Base-by-base conservation (phyloP, 2,888 invertebrate species). In the Drosophila colorata region DNA sequence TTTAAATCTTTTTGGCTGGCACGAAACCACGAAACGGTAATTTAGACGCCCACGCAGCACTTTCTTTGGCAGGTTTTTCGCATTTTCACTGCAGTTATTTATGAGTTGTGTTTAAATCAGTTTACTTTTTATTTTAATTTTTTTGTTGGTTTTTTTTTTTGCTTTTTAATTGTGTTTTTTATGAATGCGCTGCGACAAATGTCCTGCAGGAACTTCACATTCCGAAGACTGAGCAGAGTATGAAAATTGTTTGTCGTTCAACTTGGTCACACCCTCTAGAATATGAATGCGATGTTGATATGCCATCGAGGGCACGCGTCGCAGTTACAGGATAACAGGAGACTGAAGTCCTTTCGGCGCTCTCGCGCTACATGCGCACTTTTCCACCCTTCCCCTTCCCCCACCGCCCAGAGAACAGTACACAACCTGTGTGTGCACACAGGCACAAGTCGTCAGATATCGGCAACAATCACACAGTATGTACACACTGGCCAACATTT, bases 231-330 rank as follows among this genome's bases (percentile, higher is more conserved):
- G 86, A 90, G 89, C 87, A 88, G 89, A 90, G 90, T 91, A 91
- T 90, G 91, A 90, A 90, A 90, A 90, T 89, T 90, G 88, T 87
- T 87, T 80, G 85, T 87, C 88, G 71, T 91, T 90, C 91, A 91
- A 91, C 91, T 91, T 91, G 92, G 91, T 91, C 92, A 92, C 92
- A 92, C 92, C 92, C 92, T 92, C 92, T 90, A 89, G 87, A 90
- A 86, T 83, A 87, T 86, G 89, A 82, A 81, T 74, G 78, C 82
- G 83, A 83, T 84, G 74, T 86, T 86, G 68, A 64, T 80, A 52
- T 63, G 69, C 52, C 65, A 69, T 72, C 20, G 57, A 56, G 44
- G 60, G 64, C 35, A 67, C 69, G 66, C 48, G 56, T 51, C 47
- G 31, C 59, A 53, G 44, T 68, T 65, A 71, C 85, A 82, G 87